Evolutionary conservation across 2,888 invertebrate genomes (phyloP).

Genomic region (Congeria kusceri): DNA sequence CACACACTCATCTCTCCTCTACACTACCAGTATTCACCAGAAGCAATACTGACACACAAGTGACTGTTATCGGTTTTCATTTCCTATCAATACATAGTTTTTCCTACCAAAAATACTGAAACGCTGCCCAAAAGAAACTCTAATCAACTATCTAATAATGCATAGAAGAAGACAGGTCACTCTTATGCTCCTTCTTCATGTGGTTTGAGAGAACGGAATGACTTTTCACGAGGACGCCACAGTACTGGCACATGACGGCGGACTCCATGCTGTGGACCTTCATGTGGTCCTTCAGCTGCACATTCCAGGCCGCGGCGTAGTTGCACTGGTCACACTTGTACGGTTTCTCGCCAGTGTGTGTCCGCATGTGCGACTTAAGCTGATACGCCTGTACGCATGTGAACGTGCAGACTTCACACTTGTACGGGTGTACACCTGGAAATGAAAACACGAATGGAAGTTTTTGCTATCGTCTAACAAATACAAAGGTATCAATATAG

Average conservation of each 20-base stretch:
- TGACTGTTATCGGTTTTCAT: too few species aligned
- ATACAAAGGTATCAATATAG: too few species aligned
- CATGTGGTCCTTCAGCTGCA: slow-evolving; percentile 59
- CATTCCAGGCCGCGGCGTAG: slow-evolving; percentile 64
- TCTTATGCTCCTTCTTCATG: slow-evolving; percentile 37
- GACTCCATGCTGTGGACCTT: slow-evolving; percentile 41
- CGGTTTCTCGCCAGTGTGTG: slow-evolving; percentile 58
- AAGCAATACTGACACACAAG: too few species aligned
- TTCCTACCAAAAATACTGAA: too few species aligned
- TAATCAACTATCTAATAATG: too few species aligned
- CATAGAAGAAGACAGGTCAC: too few species aligned
- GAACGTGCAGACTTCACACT: slow-evolving; percentile 55
- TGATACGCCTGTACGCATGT: slow-evolving; percentile 55
- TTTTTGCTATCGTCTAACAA: too few species aligned
- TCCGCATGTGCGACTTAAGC: slow-evolving; percentile 60
- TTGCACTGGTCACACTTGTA: slow-evolving; percentile 61
- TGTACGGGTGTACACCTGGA: slow-evolving; percentile 51
- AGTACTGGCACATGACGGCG: slow-evolving; percentile 42
- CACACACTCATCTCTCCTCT: too few species aligned
- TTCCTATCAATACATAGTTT: too few species aligned
- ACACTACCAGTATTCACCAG: too few species aligned
- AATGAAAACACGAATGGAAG: not conserved
- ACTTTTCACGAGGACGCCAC: slow-evolving; percentile 53
- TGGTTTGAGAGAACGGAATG: slow-evolving; percentile 36
- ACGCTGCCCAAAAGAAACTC: too few species aligned